These are phyloP conservation scores for Lypha dubia DNA, from an alignment of 2,888 invertebrate species.

Conservation along the genomic window DNA sequence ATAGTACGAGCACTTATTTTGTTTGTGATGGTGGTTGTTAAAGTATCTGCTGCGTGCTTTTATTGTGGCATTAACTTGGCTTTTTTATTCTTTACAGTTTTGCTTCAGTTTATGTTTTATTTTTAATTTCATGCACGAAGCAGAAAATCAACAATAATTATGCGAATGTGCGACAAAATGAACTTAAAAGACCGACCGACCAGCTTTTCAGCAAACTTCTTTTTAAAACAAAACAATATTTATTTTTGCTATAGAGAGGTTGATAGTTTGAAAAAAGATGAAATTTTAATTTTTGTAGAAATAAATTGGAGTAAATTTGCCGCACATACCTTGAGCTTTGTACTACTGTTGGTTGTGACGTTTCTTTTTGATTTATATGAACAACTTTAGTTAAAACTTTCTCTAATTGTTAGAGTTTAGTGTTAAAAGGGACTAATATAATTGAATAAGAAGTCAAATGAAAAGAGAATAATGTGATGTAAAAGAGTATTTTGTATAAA, in stretches of 20 bases:
- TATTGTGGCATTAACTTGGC: slow-evolving; percentile 54
- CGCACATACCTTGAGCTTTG: not conserved
- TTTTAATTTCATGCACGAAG: slow-evolving; percentile 22
- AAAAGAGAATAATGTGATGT: not conserved
- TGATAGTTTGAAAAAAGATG: not conserved
- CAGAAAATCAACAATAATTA: slow-evolving; percentile 2
- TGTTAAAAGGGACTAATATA: not conserved
- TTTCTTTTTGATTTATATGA: not conserved
- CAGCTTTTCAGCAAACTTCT: not conserved
- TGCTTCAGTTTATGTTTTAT: slow-evolving; percentile 43
- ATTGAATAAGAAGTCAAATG: not conserved
- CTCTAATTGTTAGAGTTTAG: too few relatives aligned
- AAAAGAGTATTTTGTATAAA: not conserved
- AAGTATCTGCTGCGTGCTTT: slow-evolving; percentile 44
- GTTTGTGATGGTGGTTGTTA: slow-evolving; percentile 30
- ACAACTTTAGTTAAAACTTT: not conserved
- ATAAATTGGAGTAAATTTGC: not conserved
- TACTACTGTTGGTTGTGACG: not conserved
- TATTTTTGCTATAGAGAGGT: not conserved
- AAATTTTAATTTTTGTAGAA: not conserved
- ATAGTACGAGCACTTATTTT: slow-evolving; percentile 6
- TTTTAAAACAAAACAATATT: not conserved
- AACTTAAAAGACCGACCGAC: not conserved
- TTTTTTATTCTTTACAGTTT: slow-evolving; percentile 52
- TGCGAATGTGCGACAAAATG: not conserved